phyloP scores from a whole-genome alignment of 2,113 vertebrate species.

The Cochlearius cochlearius region DNA sequence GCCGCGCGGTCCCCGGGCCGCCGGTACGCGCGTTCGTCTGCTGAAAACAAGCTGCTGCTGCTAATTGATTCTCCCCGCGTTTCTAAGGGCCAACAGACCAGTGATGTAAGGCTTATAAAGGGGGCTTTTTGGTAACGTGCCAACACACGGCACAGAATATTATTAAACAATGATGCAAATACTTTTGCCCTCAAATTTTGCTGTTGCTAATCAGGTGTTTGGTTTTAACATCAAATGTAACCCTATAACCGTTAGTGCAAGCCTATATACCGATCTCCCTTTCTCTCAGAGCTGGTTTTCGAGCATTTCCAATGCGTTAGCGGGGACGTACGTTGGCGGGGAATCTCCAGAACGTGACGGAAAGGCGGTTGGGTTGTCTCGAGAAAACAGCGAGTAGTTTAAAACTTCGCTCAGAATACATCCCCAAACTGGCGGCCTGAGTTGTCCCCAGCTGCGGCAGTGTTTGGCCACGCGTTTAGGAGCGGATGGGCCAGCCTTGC shows the following conservation, averaged over 20 bases:
- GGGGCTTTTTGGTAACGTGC: not conserved
- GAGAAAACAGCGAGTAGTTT: not conserved
- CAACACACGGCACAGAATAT: not conserved
- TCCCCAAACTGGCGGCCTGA: not conserved
- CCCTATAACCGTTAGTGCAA: not conserved
- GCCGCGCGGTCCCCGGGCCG: fast-evolving
- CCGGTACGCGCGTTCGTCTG: fast-evolving
- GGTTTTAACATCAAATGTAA: not conserved
- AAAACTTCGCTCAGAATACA: not conserved
- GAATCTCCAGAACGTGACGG: not conserved
- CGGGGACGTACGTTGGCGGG: not conserved
- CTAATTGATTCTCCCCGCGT: not conserved
- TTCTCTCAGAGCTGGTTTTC: not conserved
- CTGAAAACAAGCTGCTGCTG: not conserved
- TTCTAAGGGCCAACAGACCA: not conserved
- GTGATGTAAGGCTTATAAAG: not conserved
- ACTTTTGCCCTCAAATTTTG: not conserved
- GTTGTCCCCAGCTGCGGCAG: not conserved
- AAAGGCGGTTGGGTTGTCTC: not conserved
- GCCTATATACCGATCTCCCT: too few relatives aligned
- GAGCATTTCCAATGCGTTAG: not conserved
- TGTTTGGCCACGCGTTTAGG: not conserved
- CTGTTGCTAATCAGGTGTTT: too few relatives aligned
- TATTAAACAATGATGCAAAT: not conserved
- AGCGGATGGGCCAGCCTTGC: not conserved